Evolutionary conservation across 2,113 vertebrate genomes (phyloP).

Genomic region (Orcinus orca): DNA sequence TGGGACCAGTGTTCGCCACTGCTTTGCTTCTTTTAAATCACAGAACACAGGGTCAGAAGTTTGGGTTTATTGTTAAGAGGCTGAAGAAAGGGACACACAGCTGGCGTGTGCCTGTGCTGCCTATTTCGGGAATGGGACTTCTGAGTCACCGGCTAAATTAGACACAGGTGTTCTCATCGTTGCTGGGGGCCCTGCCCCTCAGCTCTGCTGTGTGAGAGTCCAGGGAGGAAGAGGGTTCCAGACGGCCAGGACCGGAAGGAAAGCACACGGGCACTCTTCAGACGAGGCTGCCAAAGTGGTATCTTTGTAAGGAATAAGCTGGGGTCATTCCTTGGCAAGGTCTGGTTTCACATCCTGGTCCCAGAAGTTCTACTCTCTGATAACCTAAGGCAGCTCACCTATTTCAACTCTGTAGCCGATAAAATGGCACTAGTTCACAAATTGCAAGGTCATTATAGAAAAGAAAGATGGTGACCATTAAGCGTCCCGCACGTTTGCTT

Average conservation of each 20-base stretch:
- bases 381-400: not conserved
- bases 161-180: not conserved
- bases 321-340: not conserved
- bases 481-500: not conserved
- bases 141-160: conserved; percentile 46
- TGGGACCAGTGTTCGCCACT: not conserved
- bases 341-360: not conserved
- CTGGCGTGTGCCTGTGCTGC: not conserved
- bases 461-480: not conserved
- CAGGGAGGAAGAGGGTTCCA: not conserved
- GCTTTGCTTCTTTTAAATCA: not conserved
- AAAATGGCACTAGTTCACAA: not conserved
- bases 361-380: not conserved
- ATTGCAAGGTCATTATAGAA: not conserved
- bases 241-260: fast-evolving
- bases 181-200: fast-evolving
- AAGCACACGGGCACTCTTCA: not conserved
- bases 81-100: not conserved
- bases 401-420: too few relatives aligned
- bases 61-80: not conserved
- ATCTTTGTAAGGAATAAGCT: not conserved
- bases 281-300: not conserved
- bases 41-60: not conserved
- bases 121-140: not conserved
- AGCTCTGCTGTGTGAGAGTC: not conserved